These are phyloP conservation scores for Brachionus manjavacas DNA, from an alignment of 1,140 invertebrate genomes.

Conservation along the genomic window DNA sequence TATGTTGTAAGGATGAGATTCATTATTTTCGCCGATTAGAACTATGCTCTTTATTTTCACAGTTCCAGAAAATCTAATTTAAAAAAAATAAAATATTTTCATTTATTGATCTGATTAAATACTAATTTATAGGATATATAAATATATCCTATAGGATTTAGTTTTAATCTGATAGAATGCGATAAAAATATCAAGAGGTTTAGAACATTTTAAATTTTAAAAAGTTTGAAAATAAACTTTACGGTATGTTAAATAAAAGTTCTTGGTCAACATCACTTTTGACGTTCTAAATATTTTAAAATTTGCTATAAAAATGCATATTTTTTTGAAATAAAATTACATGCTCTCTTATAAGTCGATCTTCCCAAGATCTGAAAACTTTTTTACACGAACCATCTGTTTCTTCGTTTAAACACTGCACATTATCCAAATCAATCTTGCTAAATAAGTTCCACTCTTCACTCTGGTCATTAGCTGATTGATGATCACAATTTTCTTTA, in stretches of 20 bases:
- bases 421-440: conserved; percentile 81
- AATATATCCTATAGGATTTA: neutral
- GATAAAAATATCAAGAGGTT: too few species aligned
- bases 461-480: conserved; percentile 37
- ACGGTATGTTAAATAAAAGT: conserved; percentile 87
- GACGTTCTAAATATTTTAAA: conserved; percentile 67
- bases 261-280: conserved; percentile 91
- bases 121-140: neutral
- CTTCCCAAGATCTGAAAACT: conserved; percentile 88
- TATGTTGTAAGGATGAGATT: conserved; percentile 74
- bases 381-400: conserved; percentile 75
- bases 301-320: neutral
- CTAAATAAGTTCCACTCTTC: conserved; percentile 49
- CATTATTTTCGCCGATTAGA: conserved; percentile 76
- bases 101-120: neutral
- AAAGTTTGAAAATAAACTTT: conserved; percentile 46
- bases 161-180: neutral
- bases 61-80: conserved; percentile 75
- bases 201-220: too few species aligned
- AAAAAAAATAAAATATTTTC: neutral
- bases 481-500: conserved; percentile 41
- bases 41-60: conserved; percentile 89
- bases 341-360: conserved; percentile 69
- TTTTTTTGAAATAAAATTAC: conserved; percentile 60
- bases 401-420: conserved; percentile 83